Evolutionary conservation across 2,888 invertebrate genomes (phyloP).

Genomic region (Amiota communis): DNA sequence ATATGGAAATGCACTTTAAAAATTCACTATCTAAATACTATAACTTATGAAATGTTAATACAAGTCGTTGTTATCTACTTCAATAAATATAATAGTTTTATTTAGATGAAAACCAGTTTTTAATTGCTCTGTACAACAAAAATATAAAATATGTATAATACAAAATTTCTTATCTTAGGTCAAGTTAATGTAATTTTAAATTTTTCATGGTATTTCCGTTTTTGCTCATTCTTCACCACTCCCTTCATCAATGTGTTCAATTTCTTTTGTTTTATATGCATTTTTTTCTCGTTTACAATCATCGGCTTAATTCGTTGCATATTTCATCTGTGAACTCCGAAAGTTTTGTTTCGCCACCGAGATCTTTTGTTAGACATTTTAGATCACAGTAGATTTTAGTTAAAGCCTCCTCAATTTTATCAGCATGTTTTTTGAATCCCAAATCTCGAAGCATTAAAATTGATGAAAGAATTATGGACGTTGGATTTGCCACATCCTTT

Average conservation of each 20-base stretch:
- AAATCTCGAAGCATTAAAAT: constrained; percentile 93
- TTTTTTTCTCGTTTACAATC: constrained; percentile 31
- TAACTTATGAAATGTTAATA: no score
- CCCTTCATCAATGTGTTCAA: constrained; percentile 33
- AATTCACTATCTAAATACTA: no score
- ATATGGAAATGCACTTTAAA: no score
- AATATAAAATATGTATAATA: no score
- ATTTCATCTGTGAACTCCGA: constrained; percentile 93
- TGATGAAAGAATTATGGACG: constrained; percentile 93
- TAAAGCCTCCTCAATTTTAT: constrained; percentile 86
- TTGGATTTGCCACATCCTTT: constrained; percentile 90
- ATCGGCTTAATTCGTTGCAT: constrained; percentile 44
- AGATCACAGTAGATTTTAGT: constrained; percentile 85
- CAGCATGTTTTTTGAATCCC: constrained; percentile 86
- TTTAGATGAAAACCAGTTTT: no score
- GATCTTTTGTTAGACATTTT: constrained; percentile 91
- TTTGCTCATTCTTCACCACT: constrained; percentile 13
- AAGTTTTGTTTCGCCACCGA: constrained; percentile 86
- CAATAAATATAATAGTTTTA: no score
- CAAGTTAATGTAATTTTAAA: neutral
- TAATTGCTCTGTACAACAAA: no score
- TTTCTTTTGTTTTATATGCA: constrained; percentile 32
- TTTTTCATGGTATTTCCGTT: neutral
- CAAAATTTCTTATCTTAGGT: no score
- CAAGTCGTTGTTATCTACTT: no score